Evolutionary conservation across 2,888 invertebrate genomes (phyloP).

Genomic region (Chelonus formosanus): DNA sequence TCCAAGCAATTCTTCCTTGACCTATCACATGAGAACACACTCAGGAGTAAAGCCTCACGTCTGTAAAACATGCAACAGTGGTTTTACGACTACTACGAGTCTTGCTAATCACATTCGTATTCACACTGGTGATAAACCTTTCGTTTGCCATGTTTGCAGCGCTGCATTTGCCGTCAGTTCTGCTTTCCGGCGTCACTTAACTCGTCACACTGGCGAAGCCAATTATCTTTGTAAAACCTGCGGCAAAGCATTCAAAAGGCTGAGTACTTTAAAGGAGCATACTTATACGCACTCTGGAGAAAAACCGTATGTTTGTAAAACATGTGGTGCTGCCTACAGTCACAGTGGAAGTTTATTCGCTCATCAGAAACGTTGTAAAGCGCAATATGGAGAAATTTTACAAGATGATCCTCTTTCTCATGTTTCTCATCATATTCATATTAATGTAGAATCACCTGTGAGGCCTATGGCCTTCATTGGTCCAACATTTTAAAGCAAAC

Average conservation of each 20-base stretch:
- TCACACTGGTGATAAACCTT: slow-evolving; percentile 63
- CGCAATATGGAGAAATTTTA: slow-evolving; percentile 58
- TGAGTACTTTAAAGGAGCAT: slow-evolving; percentile 63
- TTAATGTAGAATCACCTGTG: slow-evolving; percentile 60
- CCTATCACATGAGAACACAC: slow-evolving; percentile 64
- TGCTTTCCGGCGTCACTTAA: slow-evolving; percentile 57
- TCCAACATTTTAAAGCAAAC: slow-evolving; percentile 55
- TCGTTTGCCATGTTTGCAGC: slow-evolving; percentile 62
- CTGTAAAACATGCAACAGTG: slow-evolving; percentile 62
- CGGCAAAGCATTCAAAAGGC: slow-evolving; percentile 61
- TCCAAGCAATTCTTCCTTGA: slow-evolving; percentile 62
- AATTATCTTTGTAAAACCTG: slow-evolving; percentile 63
- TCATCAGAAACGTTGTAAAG: slow-evolving; percentile 61
- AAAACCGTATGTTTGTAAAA: slow-evolving; percentile 63
- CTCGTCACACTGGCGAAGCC: slow-evolving; percentile 63
- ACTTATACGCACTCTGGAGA: slow-evolving; percentile 63
- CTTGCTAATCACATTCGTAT: slow-evolving; percentile 62
- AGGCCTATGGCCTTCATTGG: slow-evolving; percentile 61
- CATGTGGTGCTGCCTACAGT: slow-evolving; percentile 62
- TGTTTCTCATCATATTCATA: slow-evolving; percentile 57
- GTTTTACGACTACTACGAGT: slow-evolving; percentile 62
- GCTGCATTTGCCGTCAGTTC: slow-evolving; percentile 64
- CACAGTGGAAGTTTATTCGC: slow-evolving; percentile 63
- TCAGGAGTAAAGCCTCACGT: slow-evolving; percentile 62
- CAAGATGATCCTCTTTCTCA: slow-evolving; percentile 59